These are phyloP conservation scores for Lithobates pipiens DNA, from an alignment of 2,797 vertebrate species.

Conservation along the genomic window DNA sequence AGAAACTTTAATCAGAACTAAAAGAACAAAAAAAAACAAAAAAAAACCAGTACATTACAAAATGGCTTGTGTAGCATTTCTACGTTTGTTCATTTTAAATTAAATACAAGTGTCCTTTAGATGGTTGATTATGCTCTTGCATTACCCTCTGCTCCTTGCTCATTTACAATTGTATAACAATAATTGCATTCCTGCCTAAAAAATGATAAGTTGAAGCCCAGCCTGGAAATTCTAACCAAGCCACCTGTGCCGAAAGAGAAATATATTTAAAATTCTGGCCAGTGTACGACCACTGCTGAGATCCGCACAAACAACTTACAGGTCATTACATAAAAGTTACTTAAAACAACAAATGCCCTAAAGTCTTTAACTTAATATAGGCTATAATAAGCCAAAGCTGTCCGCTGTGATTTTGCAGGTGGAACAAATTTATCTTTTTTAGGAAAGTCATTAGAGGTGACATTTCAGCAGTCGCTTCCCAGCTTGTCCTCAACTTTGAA, in stretches of 20 bases:
- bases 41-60: too few species aligned
- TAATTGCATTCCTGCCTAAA: neutral
- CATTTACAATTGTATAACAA: too few species aligned
- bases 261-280: neutral
- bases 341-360: slow-evolving; percentile 27
- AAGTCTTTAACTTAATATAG: slow-evolving; percentile 9
- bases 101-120: neutral
- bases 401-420: slow-evolving; percentile 36
- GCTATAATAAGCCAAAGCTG: slow-evolving; percentile 13
- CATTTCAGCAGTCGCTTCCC: slow-evolving; percentile 52
- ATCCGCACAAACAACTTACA: neutral
- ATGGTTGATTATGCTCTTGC: neutral
- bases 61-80: neutral
- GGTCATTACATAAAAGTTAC: slow-evolving; percentile 21
- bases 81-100: neutral
- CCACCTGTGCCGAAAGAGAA: neutral
- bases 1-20: too few species aligned
- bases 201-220: neutral
- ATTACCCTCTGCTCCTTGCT: neutral
- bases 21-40: too few species aligned
- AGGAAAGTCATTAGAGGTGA: slow-evolving; percentile 40
- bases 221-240: neutral
- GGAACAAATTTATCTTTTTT: slow-evolving; percentile 48
- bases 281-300: neutral
- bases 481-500: slow-evolving; percentile 22